Evolutionary conservation across 2,113 vertebrate genomes (phyloP), one percentile per base, ranked within the genome.

Genomic region (Strigops habroptila): DNA sequence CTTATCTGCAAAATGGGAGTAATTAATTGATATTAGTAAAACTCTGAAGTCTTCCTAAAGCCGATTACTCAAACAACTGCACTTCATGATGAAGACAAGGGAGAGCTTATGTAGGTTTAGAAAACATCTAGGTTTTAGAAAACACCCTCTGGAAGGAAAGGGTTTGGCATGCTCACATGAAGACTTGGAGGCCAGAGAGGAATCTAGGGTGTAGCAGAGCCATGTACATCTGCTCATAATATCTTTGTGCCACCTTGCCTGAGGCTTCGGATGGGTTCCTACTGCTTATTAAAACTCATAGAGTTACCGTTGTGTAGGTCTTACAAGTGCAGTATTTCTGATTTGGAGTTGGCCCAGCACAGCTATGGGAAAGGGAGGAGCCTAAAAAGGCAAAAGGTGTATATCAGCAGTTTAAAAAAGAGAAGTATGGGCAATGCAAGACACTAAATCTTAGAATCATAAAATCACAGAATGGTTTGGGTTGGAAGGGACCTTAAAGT

Each of bases 1-100:
- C 59, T 88, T 93, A 80, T 90, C 53, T 93, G 59, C 22, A 70
- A 83, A 96, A 88, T 59, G 22, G 22, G 41, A 91, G 37, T 82
- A 63, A 88, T 83, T 90, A 94, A 86, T 94, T 94, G 52, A 55
- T 90, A 65, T 37, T 94, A 39, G 84, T 94, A 84, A 85, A 85
- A 85, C 44, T 82, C 33, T 18, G 12, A 30, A 78, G 44, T 77
- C 60, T 62, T 19, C 52, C 82, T 76, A 77, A 93, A 90, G 71
- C 79, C 0, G 4, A 57, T 92, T 85, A 87, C 52, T 87, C 53
- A 69, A 89, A 84, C 55, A 68, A 30, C 44, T 73, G 41, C 24
- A 15, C 41, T 92, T 87, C 39, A 24, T 82, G 48, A 28, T 86
- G 83, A 84, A 55, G 80, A 52, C 14, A 31, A 55, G 43, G 69